Percentiles rank a stretch among this genome's conserved stretches.
These are phyloP conservation scores for Empidonax alnorum DNA, from an alignment of 2,113 vertebrate species.

Conservation along the genomic window DNA sequence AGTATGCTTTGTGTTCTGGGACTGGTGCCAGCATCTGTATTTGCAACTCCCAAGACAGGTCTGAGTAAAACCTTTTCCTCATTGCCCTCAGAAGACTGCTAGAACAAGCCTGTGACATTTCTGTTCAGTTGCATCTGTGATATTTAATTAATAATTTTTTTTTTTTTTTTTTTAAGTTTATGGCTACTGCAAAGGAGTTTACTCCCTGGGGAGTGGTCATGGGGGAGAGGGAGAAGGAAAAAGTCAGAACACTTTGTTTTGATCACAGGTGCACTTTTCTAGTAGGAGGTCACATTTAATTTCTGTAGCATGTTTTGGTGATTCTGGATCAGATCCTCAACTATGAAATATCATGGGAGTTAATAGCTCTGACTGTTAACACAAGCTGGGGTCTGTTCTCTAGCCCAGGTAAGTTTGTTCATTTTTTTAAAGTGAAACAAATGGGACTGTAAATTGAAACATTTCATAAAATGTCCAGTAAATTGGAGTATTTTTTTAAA, in stretches of 20 bases:
- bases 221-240: background rate
- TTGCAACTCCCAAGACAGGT: constrained; percentile 24
- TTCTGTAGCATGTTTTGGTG: background rate
- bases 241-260: background rate
- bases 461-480: background rate
- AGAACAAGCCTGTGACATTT: background rate
- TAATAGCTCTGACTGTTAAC: background rate
- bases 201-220: background rate
- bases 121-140: background rate
- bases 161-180: background rate
- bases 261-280: constrained; percentile 35
- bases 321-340: background rate
- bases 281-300: background rate
- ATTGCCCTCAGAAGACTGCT: background rate
- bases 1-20: constrained; percentile 32
- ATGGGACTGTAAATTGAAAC: background rate
- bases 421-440: background rate
- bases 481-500: background rate
- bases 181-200: background rate
- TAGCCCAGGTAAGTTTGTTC: background rate
- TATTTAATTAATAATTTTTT: background rate
- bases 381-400: background rate
- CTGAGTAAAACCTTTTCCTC: constrained; percentile 36
- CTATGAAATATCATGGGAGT: background rate
- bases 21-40: constrained; percentile 44